Percentiles rank a stretch among this genome's conserved stretches.
Evolutionary conservation across 2,113 vertebrate species (phyloP).

Genomic region (Macroglossus sobrinus): DNA sequence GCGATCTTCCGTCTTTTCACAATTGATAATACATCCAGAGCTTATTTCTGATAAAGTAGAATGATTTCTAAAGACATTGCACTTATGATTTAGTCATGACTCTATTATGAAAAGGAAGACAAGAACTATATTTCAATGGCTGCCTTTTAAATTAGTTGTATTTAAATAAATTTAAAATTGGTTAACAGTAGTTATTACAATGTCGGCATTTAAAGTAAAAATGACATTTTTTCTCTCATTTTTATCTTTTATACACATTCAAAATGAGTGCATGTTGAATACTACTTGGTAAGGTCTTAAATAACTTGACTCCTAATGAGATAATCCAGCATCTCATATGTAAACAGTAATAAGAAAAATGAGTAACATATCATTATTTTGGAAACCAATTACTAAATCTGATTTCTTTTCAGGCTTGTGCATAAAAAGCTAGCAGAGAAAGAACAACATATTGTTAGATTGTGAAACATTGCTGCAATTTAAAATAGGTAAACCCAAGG

Average conservation of each 20-base stretch:
- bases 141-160: slow-evolving; percentile 9
- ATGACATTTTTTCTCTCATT: neutral
- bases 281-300: neutral
- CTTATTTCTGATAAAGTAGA: neutral
- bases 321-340: neutral
- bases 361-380: neutral
- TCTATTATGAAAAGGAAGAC: neutral
- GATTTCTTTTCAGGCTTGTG: slow-evolving; percentile 40
- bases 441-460: slow-evolving; percentile 19
- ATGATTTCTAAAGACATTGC: neutral
- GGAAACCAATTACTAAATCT: slow-evolving; percentile 39
- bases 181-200: neutral
- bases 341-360: neutral
- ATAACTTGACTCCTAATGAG: neutral
- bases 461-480: slow-evolving; percentile 63
- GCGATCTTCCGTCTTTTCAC: slow-evolving; percentile 7
- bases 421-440: slow-evolving; percentile 35
- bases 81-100: neutral
- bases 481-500: slow-evolving; percentile 52
- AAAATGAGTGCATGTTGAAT: neutral
- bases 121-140: neutral
- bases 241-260: neutral
- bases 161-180: slow-evolving; percentile 6
- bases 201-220: neutral
- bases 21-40: neutral